Conservation (phyloP, 2,888 invertebrate species). For the Megamerina dolium region DNA sequence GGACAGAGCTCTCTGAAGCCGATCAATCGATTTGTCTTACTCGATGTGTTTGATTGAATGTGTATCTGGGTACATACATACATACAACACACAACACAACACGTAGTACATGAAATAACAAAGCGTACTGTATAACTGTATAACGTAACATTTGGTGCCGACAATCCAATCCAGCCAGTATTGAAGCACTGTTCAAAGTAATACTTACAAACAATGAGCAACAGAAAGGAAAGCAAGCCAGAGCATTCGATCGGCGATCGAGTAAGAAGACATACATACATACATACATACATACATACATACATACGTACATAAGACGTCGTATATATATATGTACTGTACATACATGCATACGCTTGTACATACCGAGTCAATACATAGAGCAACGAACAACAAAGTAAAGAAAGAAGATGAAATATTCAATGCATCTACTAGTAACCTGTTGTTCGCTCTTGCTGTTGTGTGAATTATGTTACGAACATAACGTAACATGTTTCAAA, state of each 20-base stretch:
- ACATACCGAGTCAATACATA: too few relatives aligned
- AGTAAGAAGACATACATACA: too few relatives aligned
- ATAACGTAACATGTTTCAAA: conserved; percentile 48
- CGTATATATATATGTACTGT: conserved; percentile 9
- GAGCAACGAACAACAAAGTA: neutral
- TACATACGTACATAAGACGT: conserved; percentile 3
- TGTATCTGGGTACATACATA: too few relatives aligned
- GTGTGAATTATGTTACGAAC: conserved; percentile 47
- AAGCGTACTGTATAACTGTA: neutral
- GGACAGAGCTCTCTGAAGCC: too few relatives aligned
- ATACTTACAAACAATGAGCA: too few relatives aligned
- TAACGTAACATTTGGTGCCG: conserved; percentile 10
- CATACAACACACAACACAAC: too few relatives aligned
- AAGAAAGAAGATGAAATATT: too few relatives aligned
- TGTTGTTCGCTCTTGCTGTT: conserved; percentile 29
- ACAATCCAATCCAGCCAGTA: conserved; percentile 14
- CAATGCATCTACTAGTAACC: conserved; percentile 31
- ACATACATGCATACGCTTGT: conserved; percentile 7
- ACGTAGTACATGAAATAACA: neutral
- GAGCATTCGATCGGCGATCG: too few relatives aligned
- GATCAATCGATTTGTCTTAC: too few relatives aligned
- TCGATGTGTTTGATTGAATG: too few relatives aligned
- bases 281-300: conserved; percentile 18
- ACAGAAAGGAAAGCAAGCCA: too few relatives aligned
- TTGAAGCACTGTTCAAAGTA: too few relatives aligned